These are phyloP conservation scores for Nymphalis io DNA, from an alignment of 1,140 invertebrate genomes.

Conservation along the genomic window DNA sequence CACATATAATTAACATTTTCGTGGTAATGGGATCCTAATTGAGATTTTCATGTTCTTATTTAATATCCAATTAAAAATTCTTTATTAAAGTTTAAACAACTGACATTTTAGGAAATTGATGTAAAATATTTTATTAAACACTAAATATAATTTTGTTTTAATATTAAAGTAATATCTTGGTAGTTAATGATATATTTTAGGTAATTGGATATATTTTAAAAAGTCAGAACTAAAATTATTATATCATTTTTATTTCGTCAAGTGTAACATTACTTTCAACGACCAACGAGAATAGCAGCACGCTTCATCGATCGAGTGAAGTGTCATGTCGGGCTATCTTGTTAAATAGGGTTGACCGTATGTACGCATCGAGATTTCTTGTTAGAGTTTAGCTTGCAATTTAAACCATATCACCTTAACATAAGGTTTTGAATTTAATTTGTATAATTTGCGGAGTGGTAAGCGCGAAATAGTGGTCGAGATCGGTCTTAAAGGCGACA, in stretches of 20 bases:
- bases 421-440: constrained; percentile 19
- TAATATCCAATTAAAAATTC: background rate
- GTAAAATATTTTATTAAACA: constrained; percentile 1
- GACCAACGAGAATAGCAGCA: constrained; percentile 43
- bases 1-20: constrained; percentile 2
- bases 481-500: constrained; percentile 54
- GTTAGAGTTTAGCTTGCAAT: constrained; percentile 12
- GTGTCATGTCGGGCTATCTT: constrained; percentile 52
- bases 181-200: no score
- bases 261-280: constrained; percentile 35
- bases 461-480: constrained; percentile 53
- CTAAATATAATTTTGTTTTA: background rate
- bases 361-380: constrained; percentile 34
- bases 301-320: constrained; percentile 52
- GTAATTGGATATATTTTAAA: background rate
- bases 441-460: constrained; percentile 17
- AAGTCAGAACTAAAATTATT: constrained; percentile 1
- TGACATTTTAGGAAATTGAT: constrained; percentile 18
- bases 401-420: constrained; percentile 21
- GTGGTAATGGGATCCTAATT: background rate
- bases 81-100: constrained; percentile 16
- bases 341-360: constrained; percentile 52
- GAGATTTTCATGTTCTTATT: background rate
- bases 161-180: background rate
- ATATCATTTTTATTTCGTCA: constrained; percentile 20